These are phyloP conservation scores for Pluvianellus socialis DNA, from an alignment of 2,113 vertebrate genomes.

Conservation along the genomic window DNA sequence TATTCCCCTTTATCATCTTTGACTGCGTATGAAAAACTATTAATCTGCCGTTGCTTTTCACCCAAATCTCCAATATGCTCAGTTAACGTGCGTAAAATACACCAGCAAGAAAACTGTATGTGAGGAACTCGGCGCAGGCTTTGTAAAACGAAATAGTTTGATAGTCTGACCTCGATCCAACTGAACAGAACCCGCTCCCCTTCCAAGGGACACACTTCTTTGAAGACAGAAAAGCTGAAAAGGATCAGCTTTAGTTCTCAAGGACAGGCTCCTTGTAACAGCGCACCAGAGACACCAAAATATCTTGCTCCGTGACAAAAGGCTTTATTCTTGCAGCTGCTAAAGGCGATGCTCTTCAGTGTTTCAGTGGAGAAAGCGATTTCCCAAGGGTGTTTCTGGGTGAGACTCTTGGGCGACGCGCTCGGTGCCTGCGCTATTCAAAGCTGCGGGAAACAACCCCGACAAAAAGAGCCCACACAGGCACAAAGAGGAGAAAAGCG, in stretches of 20 bases:
- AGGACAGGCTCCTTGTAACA: background rate
- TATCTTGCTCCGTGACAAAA: background rate
- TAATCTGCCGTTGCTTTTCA: background rate
- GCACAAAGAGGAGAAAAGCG: background rate
- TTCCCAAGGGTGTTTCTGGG: background rate
- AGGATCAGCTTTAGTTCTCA: background rate
- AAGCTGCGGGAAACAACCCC: background rate
- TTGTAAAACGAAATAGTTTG: background rate
- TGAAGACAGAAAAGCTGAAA: background rate
- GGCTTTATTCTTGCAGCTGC: background rate
- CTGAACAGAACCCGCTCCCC: background rate
- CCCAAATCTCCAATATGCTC: background rate
- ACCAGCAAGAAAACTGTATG: background rate
- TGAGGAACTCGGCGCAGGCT: background rate
- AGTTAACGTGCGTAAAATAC: background rate
- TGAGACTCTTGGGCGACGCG: background rate
- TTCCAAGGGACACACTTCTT: background rate
- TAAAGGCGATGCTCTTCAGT: background rate
- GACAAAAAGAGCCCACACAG: slow-evolving; percentile 13
- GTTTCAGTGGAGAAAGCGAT: background rate
- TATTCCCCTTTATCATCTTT: background rate
- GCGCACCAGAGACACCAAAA: background rate
- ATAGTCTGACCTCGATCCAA: background rate
- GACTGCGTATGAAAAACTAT: background rate
- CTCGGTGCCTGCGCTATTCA: background rate